These are phyloP conservation scores for Diplosoma virens DNA, from an alignment of 23 tunicate species.

Conservation along the genomic window DNA sequence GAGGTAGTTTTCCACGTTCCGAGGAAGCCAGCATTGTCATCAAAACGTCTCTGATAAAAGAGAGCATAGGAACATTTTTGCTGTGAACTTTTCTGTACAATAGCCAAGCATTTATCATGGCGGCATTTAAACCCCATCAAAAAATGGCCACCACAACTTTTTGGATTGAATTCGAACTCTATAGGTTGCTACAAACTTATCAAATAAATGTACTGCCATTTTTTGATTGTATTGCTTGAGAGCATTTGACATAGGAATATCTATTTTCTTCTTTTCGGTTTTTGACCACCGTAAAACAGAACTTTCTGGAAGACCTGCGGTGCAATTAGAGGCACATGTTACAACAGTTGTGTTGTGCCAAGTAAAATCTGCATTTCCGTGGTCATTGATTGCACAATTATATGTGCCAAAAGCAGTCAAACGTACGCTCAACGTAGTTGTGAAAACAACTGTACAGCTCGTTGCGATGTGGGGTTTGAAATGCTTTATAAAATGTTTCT, in stretches of 20 bases:
- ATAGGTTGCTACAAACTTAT: slow-evolving; percentile 4
- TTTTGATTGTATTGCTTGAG: background rate
- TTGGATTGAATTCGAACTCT: slow-evolving; percentile 1
- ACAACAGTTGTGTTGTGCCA: slow-evolving; percentile 4
- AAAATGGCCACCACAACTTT: slow-evolving; percentile 1
- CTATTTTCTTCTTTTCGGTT: background rate
- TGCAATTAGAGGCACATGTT: background rate
- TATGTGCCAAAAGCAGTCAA: no score
- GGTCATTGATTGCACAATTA: background rate
- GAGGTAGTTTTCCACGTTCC: background rate
- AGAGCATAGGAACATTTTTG: background rate
- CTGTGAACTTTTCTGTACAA: background rate
- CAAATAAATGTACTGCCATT: slow-evolving; percentile 6
- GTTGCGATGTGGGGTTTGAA: no score
- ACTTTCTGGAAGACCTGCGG: background rate
- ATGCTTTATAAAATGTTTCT: no score
- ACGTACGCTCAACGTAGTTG: no score
- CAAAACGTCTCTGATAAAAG: slow-evolving; percentile 2
- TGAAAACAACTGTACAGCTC: no score
- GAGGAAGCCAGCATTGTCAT: slow-evolving; percentile 2
- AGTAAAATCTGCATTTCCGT: background rate
- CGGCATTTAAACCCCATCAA: slow-evolving; percentile 2
- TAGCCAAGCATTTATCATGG: slow-evolving; percentile 2
- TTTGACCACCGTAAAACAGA: background rate
- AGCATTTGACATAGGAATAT: background rate